These are phyloP conservation scores for Ormyrus nitidulus DNA, from an alignment of 2,888 invertebrate species.

Conservation along the genomic window DNA sequence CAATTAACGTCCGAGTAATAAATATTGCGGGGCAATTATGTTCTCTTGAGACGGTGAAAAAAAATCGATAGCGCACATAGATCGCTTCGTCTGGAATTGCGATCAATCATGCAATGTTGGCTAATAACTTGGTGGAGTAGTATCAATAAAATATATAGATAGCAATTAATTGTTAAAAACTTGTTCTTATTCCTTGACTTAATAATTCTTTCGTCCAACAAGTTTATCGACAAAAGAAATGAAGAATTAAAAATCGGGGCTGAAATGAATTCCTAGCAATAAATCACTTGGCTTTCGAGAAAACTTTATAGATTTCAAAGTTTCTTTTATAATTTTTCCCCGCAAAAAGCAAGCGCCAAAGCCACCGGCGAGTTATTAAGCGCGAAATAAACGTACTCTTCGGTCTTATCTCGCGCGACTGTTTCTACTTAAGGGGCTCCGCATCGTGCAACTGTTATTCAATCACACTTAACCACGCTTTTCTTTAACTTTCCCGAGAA, in stretches of 20 bases:
- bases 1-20: neutral
- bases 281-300: too few relatives aligned
- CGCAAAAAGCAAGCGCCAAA: too few relatives aligned
- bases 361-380: too few relatives aligned
- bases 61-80: neutral
- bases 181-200: slow-evolving; percentile 3
- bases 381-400: neutral
- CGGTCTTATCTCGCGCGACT: neutral
- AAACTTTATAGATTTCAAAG: too few relatives aligned
- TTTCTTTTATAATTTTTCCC: too few relatives aligned
- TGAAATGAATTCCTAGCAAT: too few relatives aligned
- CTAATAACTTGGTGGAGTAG: slow-evolving; percentile 13
- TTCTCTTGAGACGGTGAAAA: neutral
- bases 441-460: neutral
- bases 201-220: too few relatives aligned
- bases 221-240: too few relatives aligned
- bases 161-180: slow-evolving; percentile 37
- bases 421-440: neutral
- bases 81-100: slow-evolving; percentile 9
- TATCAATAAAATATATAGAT: slow-evolving; percentile 28
- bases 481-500: too few relatives aligned
- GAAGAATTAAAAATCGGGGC: too few relatives aligned
- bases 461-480: slow-evolving; percentile 7
- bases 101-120: slow-evolving; percentile 32
- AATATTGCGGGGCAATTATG: neutral